Conservation (phyloP, 2,888 invertebrate species). For the Thelaira solivaga region DNA sequence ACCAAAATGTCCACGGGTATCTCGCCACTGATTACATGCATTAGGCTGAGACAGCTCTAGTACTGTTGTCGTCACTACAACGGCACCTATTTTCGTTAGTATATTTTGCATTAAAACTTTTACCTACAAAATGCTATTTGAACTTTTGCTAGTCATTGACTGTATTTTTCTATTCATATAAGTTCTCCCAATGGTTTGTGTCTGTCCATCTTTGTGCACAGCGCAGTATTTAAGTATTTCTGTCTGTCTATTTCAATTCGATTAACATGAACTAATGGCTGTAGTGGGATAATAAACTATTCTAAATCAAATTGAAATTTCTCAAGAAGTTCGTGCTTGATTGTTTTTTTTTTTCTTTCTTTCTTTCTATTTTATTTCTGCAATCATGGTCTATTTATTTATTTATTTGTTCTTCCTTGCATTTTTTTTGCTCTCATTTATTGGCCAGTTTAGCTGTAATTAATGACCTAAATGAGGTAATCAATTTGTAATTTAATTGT, state of each 20-base stretch:
- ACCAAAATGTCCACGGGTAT: no score
- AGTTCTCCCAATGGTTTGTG: neutral
- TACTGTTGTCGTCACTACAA: no score
- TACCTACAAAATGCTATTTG: neutral
- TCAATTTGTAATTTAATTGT: conserved; percentile 74
- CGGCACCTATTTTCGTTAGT: no score
- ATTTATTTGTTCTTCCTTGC: neutral
- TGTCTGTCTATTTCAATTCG: neutral
- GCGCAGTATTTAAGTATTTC: neutral
- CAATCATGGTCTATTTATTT: conserved; percentile 31
- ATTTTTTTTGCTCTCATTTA: no score
- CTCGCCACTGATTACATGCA: no score
- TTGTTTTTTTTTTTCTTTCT: neutral
- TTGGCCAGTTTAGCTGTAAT: conserved; percentile 66
- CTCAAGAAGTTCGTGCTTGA: conserved; percentile 19
- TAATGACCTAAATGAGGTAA: conserved; percentile 73
- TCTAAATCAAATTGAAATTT: conserved; percentile 44
- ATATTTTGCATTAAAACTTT: no score
- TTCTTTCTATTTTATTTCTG: conserved; percentile 9
- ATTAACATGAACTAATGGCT: conserved; percentile 30
- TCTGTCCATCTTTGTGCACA: neutral
- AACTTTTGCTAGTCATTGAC: neutral
- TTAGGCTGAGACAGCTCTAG: no score
- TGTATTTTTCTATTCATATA: conserved; percentile 3
- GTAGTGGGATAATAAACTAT: conserved; percentile 55